Evolutionary conservation across 2,797 vertebrate species (phyloP).

Genomic region (Lagocephalus sceleratus): DNA sequence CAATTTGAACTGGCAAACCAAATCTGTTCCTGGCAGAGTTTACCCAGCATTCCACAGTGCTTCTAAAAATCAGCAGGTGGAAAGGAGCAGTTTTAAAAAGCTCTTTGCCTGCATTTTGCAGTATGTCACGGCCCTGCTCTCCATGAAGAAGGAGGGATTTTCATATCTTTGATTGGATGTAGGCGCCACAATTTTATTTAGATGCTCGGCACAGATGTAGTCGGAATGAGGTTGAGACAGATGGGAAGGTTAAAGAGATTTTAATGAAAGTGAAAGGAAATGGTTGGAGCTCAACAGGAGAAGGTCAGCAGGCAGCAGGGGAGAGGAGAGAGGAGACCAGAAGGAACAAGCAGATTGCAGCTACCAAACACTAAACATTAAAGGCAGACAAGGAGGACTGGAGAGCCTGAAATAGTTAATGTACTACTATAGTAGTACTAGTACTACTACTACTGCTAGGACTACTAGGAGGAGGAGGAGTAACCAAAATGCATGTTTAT

Average conservation of each 20-base stretch:
- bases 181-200: not conserved
- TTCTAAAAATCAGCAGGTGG: too few relatives aligned
- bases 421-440: too few relatives aligned
- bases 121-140: too few relatives aligned
- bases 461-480: too few relatives aligned
- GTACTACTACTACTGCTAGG: too few relatives aligned
- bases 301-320: conserved; percentile 16
- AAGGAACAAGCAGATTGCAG: conserved; percentile 5
- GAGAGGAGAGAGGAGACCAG: conserved; percentile 9
- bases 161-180: conserved; percentile 1
- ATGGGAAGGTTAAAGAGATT: conserved; percentile 27
- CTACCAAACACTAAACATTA: not conserved
- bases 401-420: not conserved
- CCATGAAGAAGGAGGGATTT: not conserved
- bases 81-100: too few relatives aligned
- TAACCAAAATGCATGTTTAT: too few relatives aligned
- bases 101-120: too few relatives aligned
- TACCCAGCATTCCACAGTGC: too few relatives aligned
- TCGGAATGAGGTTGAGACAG: conserved; percentile 17
- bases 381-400: not conserved
- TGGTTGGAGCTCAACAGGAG: conserved; percentile 16
- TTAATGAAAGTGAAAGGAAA: conserved; percentile 22
- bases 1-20: too few relatives aligned
- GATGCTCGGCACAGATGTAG: conserved; percentile 16
- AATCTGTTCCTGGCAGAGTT: too few relatives aligned